phyloP scores from a whole-genome alignment of 2,888 invertebrate species.

The Ferdinandea cuprea region DNA sequence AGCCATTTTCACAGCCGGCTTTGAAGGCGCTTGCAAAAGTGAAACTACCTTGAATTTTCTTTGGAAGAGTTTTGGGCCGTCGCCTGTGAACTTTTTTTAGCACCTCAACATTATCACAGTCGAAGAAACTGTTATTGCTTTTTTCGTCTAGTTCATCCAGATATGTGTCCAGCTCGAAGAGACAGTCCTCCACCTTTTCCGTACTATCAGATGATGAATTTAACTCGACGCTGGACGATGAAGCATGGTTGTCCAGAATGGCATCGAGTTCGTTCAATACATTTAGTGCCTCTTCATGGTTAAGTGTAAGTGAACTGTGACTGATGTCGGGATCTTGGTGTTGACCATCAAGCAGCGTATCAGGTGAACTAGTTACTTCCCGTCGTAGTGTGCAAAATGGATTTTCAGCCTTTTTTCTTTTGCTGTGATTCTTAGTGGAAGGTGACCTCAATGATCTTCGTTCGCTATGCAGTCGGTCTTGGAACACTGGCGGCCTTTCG shows the following conservation, averaged over 20 bases:
- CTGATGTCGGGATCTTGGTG: slow-evolving; percentile 28
- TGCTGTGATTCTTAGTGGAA: slow-evolving; percentile 68
- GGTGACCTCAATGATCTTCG: slow-evolving; percentile 67
- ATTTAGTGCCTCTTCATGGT: slow-evolving; percentile 78
- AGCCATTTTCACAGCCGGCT: slow-evolving; percentile 33
- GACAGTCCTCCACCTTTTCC: slow-evolving; percentile 83
- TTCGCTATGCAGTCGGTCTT: slow-evolving; percentile 61
- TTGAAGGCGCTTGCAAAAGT: slow-evolving; percentile 32
- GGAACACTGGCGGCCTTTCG: slow-evolving; percentile 78
- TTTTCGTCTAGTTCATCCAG: slow-evolving; percentile 83
- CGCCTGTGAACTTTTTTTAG: slow-evolving; percentile 31
- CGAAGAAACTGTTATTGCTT: slow-evolving; percentile 61
- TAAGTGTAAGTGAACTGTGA: slow-evolving; percentile 59
- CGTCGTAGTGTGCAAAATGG: slow-evolving; percentile 76
- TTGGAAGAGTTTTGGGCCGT: slow-evolving; percentile 64
- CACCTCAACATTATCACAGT: slow-evolving; percentile 68
- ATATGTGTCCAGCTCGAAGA: slow-evolving; percentile 85
- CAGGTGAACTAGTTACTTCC: slow-evolving; percentile 27
- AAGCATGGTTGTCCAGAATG: slow-evolving; percentile 79
- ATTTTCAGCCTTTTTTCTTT: slow-evolving; percentile 75
- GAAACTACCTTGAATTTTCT: slow-evolving; percentile 57
- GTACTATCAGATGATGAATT: slow-evolving; percentile 52
- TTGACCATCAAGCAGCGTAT: slow-evolving; percentile 41
- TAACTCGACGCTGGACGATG: slow-evolving; percentile 74
- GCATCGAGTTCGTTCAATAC: slow-evolving; percentile 81